Conservation (phyloP, 2,888 invertebrate genomes). For the Drosophila prostipennis region DNA sequence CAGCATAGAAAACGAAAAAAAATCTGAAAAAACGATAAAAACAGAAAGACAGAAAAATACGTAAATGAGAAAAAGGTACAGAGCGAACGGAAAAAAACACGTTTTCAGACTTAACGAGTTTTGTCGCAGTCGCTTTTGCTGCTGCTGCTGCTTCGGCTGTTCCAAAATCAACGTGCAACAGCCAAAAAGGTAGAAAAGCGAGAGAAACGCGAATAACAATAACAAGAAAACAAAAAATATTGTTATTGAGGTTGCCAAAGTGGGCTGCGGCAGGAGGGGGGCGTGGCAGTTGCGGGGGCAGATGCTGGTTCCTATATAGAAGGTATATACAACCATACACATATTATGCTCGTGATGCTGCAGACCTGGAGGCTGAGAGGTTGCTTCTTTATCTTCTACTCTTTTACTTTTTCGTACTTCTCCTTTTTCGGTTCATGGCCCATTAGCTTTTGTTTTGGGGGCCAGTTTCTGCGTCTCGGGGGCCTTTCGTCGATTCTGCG, state of each 20-base stretch:
- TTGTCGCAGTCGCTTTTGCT: slow-evolving; percentile 13
- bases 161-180: slow-evolving; percentile 62
- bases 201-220: slow-evolving; percentile 46
- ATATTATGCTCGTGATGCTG: slow-evolving; percentile 17
- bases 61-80: slow-evolving; percentile 52
- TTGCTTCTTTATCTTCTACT: slow-evolving; percentile 14
- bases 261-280: slow-evolving; percentile 27
- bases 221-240: slow-evolving; percentile 55
- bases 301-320: slow-evolving; percentile 3
- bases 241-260: slow-evolving; percentile 67
- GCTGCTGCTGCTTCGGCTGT: too few species aligned
- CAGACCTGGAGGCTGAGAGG: slow-evolving; percentile 33
- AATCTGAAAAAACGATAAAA: slow-evolving; percentile 17
- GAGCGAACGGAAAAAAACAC: slow-evolving; percentile 53
- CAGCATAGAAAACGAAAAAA: slow-evolving; percentile 36
- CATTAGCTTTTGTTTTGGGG: slow-evolving; percentile 57
- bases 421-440: slow-evolving; percentile 45
- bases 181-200: slow-evolving; percentile 50
- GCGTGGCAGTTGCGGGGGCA: slow-evolving; percentile 13
- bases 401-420: slow-evolving; percentile 20
- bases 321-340: background rate
- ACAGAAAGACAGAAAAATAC: slow-evolving; percentile 32
- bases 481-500: slow-evolving; percentile 23
- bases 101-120: slow-evolving; percentile 73
- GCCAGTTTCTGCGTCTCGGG: slow-evolving; percentile 24